Base-by-base conservation (phyloP, 2,888 invertebrate species). In the Phortica magna region DNA sequence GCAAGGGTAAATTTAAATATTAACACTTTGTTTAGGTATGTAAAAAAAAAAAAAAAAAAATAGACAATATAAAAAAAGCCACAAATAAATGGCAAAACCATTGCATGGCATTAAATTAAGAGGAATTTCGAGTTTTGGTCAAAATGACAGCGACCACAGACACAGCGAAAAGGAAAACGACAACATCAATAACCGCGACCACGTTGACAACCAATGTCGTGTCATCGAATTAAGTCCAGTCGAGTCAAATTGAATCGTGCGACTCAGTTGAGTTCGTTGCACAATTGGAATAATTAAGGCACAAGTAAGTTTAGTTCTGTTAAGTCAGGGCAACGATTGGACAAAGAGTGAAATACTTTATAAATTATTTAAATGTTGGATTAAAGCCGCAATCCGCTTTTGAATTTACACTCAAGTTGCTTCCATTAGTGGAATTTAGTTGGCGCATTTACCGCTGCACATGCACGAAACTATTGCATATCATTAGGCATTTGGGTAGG, bases 321-420 rank as follows among this genome's bases (percentile, higher is more conserved):
- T 31, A 31, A 31, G 31, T 31, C 31, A 31, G n/a, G 39, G 39
- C 67, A 42, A n/a, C 42, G 39, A 2, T 9, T 72, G 73, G 78
- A 76, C 76, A 80, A 85, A 85, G 84, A 88, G 83, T 84, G 85
- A 85, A 83, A 79, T 77, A 14, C n/a, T 73, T 83, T 82, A 88
- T 86, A 85, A 88, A 86, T 86, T 84, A 86, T 86, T 84, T 82
- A 83, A 82, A 78, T 87, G 82, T 76, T 70, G 82, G 88, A 83
- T 88, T 86, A 87, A 81, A 80, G 79, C 89, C 88, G 76, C 88
- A 88, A 86, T 86, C 88, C 88, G 88, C 82, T 83, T 88, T 81
- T 78, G 85, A 87, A 84, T 86, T 86, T 84, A 86, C 88, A 85
- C 88, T 84, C 84, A 88, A 86, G 88, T 86, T 82, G 73, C 81